Percentiles rank a stretch among this genome's conserved stretches.
Evolutionary conservation across 1,140 invertebrate genomes (phyloP).

Genomic region (Ylistrum balloti): DNA sequence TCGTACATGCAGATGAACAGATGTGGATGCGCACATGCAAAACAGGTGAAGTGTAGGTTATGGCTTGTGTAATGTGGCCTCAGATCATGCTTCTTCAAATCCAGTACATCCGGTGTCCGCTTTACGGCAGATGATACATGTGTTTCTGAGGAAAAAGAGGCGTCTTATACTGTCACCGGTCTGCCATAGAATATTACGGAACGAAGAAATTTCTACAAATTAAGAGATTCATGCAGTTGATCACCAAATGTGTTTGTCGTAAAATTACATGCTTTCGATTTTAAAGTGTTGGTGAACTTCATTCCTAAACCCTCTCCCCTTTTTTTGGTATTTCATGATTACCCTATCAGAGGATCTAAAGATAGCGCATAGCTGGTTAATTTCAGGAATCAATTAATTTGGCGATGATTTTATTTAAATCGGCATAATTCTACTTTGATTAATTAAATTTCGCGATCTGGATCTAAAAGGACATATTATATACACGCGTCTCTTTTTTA

Average conservation of each 20-base stretch:
- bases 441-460: too few relatives aligned
- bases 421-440: too few relatives aligned
- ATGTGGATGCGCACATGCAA: neutral
- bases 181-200: slow-evolving; percentile 6
- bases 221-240: neutral
- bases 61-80: neutral
- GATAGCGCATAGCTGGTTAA: too few relatives aligned
- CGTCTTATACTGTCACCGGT: slow-evolving; percentile 25
- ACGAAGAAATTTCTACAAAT: slow-evolving; percentile 35
- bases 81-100: neutral
- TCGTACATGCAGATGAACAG: neutral
- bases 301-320: neutral
- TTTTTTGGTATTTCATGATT: too few relatives aligned
- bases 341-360: too few relatives aligned
- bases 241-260: neutral
- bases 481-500: too few relatives aligned
- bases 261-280: neutral
- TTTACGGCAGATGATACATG: neutral
- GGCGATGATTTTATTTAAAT: too few relatives aligned
- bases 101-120: neutral
- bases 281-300: neutral
- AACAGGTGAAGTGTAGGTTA: neutral
- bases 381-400: too few relatives aligned
- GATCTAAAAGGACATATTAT: too few relatives aligned
- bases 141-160: slow-evolving; percentile 25